phyloP scores from a whole-genome alignment of 2,888 invertebrate genomes.

The Synergus umbraculus region DNA sequence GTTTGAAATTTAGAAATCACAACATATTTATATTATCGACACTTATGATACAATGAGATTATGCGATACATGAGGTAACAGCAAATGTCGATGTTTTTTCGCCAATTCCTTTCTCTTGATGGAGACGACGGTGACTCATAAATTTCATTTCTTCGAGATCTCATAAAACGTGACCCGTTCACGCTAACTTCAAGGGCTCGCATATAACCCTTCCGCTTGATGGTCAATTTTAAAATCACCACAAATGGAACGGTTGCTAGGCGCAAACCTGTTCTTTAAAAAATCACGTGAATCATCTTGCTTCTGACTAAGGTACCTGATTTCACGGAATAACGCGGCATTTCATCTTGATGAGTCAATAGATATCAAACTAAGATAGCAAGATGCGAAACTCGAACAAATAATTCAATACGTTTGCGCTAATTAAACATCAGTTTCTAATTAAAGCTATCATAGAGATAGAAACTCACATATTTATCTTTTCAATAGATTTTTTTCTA shows the following conservation, averaged over 20 bases:
- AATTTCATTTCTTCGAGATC: neutral
- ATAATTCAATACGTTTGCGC: neutral
- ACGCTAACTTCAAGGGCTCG: slow-evolving; percentile 51
- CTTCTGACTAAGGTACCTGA: slow-evolving; percentile 66
- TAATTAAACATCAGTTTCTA: neutral
- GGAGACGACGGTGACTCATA: slow-evolving; percentile 51
- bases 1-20: too few species aligned
- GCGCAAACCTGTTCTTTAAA: slow-evolving; percentile 52
- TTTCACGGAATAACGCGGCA: slow-evolving; percentile 59
- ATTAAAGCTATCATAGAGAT: neutral
- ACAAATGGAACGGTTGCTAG: slow-evolving; percentile 56
- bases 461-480: neutral
- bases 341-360: slow-evolving; percentile 56
- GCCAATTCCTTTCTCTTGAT: slow-evolving; percentile 60
- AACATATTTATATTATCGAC: neutral
- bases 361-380: slow-evolving; percentile 31
- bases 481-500: neutral
- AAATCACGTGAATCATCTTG: slow-evolving; percentile 70
- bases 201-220: neutral
- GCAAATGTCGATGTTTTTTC: slow-evolving; percentile 51
- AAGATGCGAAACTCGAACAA: neutral
- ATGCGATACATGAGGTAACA: slow-evolving; percentile 60
- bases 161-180: slow-evolving; percentile 42
- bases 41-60: slow-evolving; percentile 57
- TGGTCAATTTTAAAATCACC: slow-evolving; percentile 40